These are phyloP conservation scores for Silvanus unidentatus DNA, from an alignment of 2,888 invertebrate genomes.

Conservation along the genomic window DNA sequence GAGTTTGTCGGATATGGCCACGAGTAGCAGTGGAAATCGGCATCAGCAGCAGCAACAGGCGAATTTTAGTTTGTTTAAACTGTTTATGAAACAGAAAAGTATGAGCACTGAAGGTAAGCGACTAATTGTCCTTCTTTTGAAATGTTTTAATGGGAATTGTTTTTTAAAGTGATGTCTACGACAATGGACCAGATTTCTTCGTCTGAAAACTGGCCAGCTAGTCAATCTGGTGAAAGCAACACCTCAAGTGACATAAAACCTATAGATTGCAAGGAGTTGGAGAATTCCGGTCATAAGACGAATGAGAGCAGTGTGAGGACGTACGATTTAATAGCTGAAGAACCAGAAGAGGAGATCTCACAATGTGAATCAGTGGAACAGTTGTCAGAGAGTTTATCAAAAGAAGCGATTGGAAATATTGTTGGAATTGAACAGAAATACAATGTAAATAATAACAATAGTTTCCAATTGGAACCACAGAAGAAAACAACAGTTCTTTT, in stretches of 20 bases:
- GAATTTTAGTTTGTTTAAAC: constrained; percentile 75
- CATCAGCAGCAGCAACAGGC: constrained; percentile 45
- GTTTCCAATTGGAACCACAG: constrained; percentile 18
- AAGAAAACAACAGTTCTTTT: constrained; percentile 16
- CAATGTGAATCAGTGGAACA: constrained; percentile 49
- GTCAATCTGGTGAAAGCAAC: constrained; percentile 54
- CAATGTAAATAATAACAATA: constrained; percentile 42
- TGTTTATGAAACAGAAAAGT: constrained; percentile 87
- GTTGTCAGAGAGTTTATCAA: constrained; percentile 45
- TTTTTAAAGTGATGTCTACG: constrained; percentile 47
- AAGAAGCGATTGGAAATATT: constrained; percentile 38
- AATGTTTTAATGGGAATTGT: neutral
- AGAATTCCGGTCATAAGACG: constrained; percentile 43
- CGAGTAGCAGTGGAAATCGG: constrained; percentile 30
- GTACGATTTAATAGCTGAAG: constrained; percentile 53
- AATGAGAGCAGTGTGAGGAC: constrained; percentile 41
- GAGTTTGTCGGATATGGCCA: constrained; percentile 45
- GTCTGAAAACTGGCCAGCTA: constrained; percentile 68
- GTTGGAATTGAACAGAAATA: constrained; percentile 21
- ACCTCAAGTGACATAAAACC: constrained; percentile 51
- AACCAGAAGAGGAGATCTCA: constrained; percentile 50
- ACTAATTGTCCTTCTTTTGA: neutral
- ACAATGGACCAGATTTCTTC: constrained; percentile 73
- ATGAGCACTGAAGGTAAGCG: constrained; percentile 67
- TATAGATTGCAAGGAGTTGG: constrained; percentile 20